Conservation (phyloP, 2,113 vertebrate genomes). For the Felis chaus region DNA sequence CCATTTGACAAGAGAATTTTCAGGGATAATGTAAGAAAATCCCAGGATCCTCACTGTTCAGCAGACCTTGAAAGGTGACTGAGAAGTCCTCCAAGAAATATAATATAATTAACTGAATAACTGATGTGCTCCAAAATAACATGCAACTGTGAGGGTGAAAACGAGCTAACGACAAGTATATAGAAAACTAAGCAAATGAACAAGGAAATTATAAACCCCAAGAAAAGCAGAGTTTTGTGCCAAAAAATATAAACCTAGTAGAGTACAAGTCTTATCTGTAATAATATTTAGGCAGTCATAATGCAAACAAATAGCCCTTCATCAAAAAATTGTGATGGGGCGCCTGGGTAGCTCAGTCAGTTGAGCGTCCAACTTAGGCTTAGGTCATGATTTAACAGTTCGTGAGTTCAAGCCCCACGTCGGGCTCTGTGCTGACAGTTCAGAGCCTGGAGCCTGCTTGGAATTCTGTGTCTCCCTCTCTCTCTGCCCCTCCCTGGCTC, state of each 20-base stretch:
- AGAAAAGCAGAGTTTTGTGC: background rate
- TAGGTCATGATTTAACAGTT: too few relatives aligned
- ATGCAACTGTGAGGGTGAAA: background rate
- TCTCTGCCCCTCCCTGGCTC: too few relatives aligned
- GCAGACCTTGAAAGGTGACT: background rate
- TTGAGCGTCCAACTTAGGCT: too few relatives aligned
- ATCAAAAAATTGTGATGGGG: background rate
- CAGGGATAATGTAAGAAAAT: background rate
- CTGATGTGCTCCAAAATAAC: background rate
- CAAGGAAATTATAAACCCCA: background rate
- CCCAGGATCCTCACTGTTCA: background rate
- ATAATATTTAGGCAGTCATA: background rate
- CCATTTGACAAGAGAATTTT: background rate
- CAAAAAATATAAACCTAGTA: background rate
- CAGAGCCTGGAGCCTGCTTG: too few relatives aligned
- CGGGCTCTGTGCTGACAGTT: too few relatives aligned
- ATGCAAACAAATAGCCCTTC: background rate
- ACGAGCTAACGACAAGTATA: background rate
- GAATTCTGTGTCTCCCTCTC: too few relatives aligned
- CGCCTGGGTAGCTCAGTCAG: too few relatives aligned
- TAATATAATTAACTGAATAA: background rate
- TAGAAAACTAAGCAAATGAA: background rate
- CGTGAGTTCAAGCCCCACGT: too few relatives aligned
- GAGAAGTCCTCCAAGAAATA: background rate
- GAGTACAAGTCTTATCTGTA: background rate